phyloP scores from a whole-genome alignment of 2,113 vertebrate genomes.

The Leucopsar rothschildi region DNA sequence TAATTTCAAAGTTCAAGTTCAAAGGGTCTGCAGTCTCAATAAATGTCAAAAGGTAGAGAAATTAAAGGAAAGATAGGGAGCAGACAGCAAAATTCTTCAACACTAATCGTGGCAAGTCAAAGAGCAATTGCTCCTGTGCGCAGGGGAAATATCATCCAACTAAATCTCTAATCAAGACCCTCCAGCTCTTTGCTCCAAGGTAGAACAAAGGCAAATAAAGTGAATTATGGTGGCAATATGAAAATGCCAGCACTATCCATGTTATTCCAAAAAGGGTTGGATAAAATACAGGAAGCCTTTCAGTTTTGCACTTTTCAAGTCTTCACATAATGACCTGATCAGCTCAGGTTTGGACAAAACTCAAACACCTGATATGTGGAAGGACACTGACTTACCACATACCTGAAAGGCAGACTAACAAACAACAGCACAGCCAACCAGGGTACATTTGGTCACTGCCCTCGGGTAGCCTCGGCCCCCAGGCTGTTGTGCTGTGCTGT shows the following conservation, averaged over 20 bases:
- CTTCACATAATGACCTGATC: neutral
- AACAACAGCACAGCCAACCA: neutral
- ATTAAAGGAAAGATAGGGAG: neutral
- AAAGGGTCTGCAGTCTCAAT: neutral
- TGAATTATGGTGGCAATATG: neutral
- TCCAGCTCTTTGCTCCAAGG: neutral
- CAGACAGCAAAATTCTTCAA: neutral
- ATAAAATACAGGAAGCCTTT: neutral
- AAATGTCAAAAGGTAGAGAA: constrained; percentile 5
- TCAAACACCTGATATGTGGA: neutral
- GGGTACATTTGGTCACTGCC: neutral
- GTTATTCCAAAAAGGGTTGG: neutral
- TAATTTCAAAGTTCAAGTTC: constrained; percentile 11
- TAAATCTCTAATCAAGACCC: neutral
- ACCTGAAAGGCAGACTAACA: neutral
- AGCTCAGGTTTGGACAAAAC: neutral
- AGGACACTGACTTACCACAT: neutral
- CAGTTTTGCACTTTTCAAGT: neutral
- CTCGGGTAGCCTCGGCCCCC: neutral
- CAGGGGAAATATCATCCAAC: neutral
- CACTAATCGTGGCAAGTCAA: neutral
- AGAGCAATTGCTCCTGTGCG: neutral
- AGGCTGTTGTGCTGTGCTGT: neutral
- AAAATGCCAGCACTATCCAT: neutral
- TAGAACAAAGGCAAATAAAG: neutral